phyloP scores from a whole-genome alignment of 2,888 invertebrate genomes.

The Spilosoma lubricipeda region DNA sequence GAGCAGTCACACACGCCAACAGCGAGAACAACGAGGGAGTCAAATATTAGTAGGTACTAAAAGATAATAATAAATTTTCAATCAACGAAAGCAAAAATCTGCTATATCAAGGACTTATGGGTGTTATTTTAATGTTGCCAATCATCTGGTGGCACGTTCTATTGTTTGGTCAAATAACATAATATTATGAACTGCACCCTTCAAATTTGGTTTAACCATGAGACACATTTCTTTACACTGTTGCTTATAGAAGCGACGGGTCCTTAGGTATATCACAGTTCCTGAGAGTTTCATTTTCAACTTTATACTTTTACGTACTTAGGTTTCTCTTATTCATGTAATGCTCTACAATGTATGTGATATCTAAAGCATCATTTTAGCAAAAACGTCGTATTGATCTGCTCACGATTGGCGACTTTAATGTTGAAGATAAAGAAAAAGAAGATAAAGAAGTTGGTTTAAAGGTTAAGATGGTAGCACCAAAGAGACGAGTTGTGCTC shows the following conservation, averaged over 20 bases:
- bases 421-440: slow-evolving; percentile 66
- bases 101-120: too few relatives aligned
- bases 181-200: neutral
- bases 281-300: too few relatives aligned
- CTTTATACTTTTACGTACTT: too few relatives aligned
- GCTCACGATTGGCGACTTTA: slow-evolving; percentile 91
- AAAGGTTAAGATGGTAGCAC: slow-evolving; percentile 82
- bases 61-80: too few relatives aligned
- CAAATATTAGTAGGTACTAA: neutral
- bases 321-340: too few relatives aligned
- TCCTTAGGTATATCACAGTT: neutral
- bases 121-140: too few relatives aligned
- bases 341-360: too few relatives aligned
- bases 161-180: neutral
- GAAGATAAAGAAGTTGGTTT: slow-evolving; percentile 63
- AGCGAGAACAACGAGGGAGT: too few relatives aligned
- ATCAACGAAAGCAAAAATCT: too few relatives aligned
- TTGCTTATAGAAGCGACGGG: neutral
- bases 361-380: slow-evolving; percentile 79
- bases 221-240: neutral
- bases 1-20: too few relatives aligned
- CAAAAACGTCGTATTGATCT: slow-evolving; percentile 97
- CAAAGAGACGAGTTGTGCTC: slow-evolving; percentile 89
- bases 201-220: neutral
- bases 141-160: too few relatives aligned